Base-by-base conservation (phyloP, 2,888 invertebrate genomes). In the Apamea monoglypha region DNA sequence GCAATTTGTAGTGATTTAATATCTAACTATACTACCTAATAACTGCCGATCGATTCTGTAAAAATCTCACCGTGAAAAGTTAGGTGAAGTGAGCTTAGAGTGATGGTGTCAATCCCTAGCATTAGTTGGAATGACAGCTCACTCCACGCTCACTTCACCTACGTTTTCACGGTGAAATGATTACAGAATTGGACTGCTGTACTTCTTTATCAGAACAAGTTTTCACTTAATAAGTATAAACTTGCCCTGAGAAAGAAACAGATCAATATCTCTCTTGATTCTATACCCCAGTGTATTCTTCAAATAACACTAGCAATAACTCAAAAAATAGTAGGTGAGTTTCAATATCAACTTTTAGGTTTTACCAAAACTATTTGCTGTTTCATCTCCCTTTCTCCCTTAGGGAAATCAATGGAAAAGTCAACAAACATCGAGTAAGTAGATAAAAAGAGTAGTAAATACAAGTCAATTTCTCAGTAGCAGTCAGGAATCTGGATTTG, bases 321-420 rank as follows among this genome's bases (percentile, higher is more conserved):
- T 59, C n/a, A 78, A 83, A 63, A 63, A 56, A 67, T 25, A 80
- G 36, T 36, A 67, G 25, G 6, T 64, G 25, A 21, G 21, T 66
- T 56, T 79, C 67, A 56, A 61, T 50, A 66, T 40, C 18, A 78
- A 83, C 47, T 83, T 63, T 59, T 83, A 80, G n/a, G 36, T 67
- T 50, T 59, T 40, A 50, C 53, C n/a, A 67, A 61, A 80, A 80
- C 47, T 81, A n/a, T 84, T 80, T 59, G 44, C 29, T 44, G 10
- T 68, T 53, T 68, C 50, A 68, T 68, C 79, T 79, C 53, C n/a
- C 12, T 29, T 16, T 0, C 25, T 68, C 47, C 80, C 84, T 63
- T 63, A 47, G 80, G 84, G 80, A 81, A 81, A 81, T 84, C 53
- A 78, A 68, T 66, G n/a, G 21, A 64, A 16, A 71, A 80, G 29